A percentile compares a stretch with the other conserved stretches of the same genome.
Conservation (phyloP, 2,797 vertebrate genomes). For the Neosilurus mollespiculum region DNA sequence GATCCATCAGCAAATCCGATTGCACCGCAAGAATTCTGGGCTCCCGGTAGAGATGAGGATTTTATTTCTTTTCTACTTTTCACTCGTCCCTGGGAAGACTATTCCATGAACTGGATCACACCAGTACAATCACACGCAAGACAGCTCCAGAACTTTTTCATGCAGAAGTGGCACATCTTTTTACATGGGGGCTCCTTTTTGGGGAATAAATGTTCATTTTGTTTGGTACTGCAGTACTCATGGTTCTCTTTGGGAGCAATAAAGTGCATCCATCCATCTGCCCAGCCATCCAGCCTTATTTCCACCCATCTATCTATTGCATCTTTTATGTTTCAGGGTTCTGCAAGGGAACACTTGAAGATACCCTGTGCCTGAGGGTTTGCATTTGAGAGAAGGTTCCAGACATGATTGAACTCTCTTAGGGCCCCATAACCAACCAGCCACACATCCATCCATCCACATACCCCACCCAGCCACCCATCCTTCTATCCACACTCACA, state of each 20-base stretch:
- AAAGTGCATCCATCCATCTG: background rate
- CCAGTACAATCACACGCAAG: conserved; percentile 74
- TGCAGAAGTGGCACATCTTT: background rate
- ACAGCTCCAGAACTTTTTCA: conserved; percentile 71
- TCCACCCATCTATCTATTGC: background rate
- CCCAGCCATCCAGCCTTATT: background rate
- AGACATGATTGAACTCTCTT: background rate
- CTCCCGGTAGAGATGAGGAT: conserved; percentile 66
- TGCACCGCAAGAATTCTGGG: conserved; percentile 66
- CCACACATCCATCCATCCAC: background rate
- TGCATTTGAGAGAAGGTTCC: background rate
- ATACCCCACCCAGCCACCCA: background rate
- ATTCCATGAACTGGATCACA: conserved; percentile 76
- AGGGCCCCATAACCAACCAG: background rate
- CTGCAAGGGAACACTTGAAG: background rate
- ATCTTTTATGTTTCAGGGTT: background rate
- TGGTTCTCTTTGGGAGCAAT: background rate
- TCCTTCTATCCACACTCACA: no score
- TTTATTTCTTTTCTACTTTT: conserved; percentile 44
- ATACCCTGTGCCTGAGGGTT: background rate
- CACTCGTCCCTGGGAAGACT: conserved; percentile 59
- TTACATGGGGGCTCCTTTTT: background rate
- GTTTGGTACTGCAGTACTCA: background rate
- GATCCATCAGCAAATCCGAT: conserved; percentile 71
- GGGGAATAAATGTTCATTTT: background rate